Base-by-base conservation (phyloP, 2,113 vertebrate species). In the Hippopotamus amphibius region DNA sequence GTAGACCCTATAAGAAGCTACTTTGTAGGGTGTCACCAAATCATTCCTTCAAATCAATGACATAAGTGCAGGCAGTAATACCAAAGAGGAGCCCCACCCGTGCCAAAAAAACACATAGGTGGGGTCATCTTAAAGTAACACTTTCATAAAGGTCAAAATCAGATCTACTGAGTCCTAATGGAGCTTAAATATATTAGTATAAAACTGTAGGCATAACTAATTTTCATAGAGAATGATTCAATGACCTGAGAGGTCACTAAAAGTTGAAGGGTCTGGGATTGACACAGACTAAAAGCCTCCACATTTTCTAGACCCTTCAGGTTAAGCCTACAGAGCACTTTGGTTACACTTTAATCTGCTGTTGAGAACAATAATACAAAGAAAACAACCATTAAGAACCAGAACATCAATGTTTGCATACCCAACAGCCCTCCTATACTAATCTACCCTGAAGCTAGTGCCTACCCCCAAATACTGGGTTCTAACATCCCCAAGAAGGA, bases 81-180 rank as follows among this genome's bases (percentile, higher is more conserved):
- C 48, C 65, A 57, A 80, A 43, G 0, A 76, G 59, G 33, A 61
- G 21, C 11, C 21, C 37, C 28, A 5, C 5, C 19, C 21, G 37
- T 22, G 3, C 7, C 15, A 53, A 88, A 19, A 46, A 61, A 81
- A 69, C 22, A 30, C 7, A 59, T 24, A 71, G 37, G 0, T 57
- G 46, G 68, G 77, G 55, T 76, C 43, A 68, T 37, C 76, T 48
- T 82, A 69, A 94, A 76, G 77, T 3, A 96, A 84, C 8, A 43
- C 50, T 46, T 95, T 96, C 68, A 53, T 79, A 72, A 77, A 33
- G 48, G 68, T 63, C 14, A 69, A 84, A 94, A 92, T 69, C 33
- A 63, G 59, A 66, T 66, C 80, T 50, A 41, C 0, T 22, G 16
- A 81, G n/a, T 79, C 72, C 72, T n/a, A 89, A 84, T 28, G 57